phyloP scores from a whole-genome alignment of 2,888 invertebrate species.

The Stegana nigrithorax region DNA sequence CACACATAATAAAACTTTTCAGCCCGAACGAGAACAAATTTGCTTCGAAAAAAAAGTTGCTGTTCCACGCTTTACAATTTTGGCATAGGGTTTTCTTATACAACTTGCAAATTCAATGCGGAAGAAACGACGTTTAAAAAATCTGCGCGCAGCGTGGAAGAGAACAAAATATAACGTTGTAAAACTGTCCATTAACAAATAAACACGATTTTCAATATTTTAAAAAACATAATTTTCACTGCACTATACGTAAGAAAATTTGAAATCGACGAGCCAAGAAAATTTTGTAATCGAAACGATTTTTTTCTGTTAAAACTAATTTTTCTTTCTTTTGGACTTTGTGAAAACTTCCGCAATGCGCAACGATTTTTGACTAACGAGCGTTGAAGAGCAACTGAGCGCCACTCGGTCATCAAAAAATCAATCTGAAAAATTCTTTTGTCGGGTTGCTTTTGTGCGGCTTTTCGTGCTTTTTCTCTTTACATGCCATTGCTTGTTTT shows the following conservation, averaged over 20 bases:
- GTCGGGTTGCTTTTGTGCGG: slow-evolving; percentile 1
- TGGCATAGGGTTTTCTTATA: too few relatives aligned
- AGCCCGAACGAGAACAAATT: too few relatives aligned
- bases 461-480: neutral
- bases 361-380: too few relatives aligned
- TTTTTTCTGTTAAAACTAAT: neutral
- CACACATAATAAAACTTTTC: neutral
- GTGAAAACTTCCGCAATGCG: neutral
- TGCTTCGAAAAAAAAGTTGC: too few relatives aligned
- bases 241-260: too few relatives aligned
- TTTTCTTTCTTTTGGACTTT: neutral
- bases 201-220: neutral
- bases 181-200: neutral
- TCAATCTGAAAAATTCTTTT: slow-evolving; percentile 10
- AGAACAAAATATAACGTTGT: neutral
- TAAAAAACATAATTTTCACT: neutral
- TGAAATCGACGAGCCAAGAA: neutral
- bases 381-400: slow-evolving; percentile 11
- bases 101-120: too few relatives aligned
- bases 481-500: too few relatives aligned
- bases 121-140: neutral
- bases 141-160: neutral
- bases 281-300: slow-evolving; percentile 3
- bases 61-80: too few relatives aligned
- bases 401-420: neutral